Base-by-base conservation (phyloP, 2,113 vertebrate genomes). In the Pangasianodon hypophthalmus region DNA sequence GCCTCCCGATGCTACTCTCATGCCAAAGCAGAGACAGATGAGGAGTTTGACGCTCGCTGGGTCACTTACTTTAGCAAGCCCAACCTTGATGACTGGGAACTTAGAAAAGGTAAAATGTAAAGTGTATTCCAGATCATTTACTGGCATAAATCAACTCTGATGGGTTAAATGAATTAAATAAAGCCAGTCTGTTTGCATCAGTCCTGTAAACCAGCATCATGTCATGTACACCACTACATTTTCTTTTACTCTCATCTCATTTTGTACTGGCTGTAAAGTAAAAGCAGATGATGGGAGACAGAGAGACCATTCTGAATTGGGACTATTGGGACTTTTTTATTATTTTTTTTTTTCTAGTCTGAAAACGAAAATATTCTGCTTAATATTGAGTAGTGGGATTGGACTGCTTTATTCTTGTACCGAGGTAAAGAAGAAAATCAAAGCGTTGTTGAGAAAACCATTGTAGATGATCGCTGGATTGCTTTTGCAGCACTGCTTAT, bases 11-110 rank as follows among this genome's bases (percentile, higher is more conserved):
- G 97, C 95, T 99, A 98, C 93, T 98, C 98, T 64, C 98, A 99
- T n/a, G 97, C 95, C 13, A 96, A 96, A 79, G 96, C 97, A 80
- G 98, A 99, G 94, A 97, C 98, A 13, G 98, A 99, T 58, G 98
- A 99, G 89, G 98, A 99, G 93, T 99, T 99, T 48, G 98, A 99
- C 92, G 97, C 98, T 92, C 98, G 98, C 85, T 99, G 98, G 98
- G 96, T 99, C 91, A 99, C 97, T 0, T 99, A 99, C 91, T 99
- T 99, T 95, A 99, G 96, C 96, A 99, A 99, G 91, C 97, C 97
- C 92, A 97, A 99, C 92, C 97, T 99, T 0, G 98, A 99, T 93
- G 97, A 96, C 89, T 99, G 98, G 98, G 98, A 99, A 92, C 96
- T 99, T 75, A 97, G 95, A 93, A 99, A 99, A 98, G 98, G 98